phyloP scores from a whole-genome alignment of 2,888 invertebrate species.

The Cephus pygmeus region DNA sequence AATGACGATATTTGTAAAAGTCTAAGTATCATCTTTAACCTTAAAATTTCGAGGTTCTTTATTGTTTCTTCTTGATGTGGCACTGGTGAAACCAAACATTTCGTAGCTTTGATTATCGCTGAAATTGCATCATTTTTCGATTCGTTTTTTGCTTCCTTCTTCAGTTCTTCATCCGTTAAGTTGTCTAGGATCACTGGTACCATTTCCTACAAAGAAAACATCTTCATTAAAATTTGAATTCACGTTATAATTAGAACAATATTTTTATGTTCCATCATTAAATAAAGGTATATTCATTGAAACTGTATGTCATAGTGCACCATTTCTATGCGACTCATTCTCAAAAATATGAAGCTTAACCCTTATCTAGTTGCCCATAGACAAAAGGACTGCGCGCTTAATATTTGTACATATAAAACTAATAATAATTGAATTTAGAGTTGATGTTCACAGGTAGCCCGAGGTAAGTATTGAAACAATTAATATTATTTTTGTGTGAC shows the following conservation, averaged over 20 bases:
- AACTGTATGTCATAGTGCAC: neutral
- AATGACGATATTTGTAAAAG: constrained; percentile 96
- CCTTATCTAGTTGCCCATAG: too few species aligned
- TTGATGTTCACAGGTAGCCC: too few species aligned
- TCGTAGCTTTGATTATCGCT: constrained; percentile 91
- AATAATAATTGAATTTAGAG: too few species aligned
- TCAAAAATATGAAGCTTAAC: too few species aligned
- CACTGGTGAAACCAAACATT: constrained; percentile 87
- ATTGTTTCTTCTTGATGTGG: constrained; percentile 85
- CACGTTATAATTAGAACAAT: too few species aligned
- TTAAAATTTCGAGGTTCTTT: constrained; percentile 89
- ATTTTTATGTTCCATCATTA: too few species aligned
- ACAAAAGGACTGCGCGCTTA: too few species aligned
- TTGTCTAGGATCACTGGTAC: constrained; percentile 91
- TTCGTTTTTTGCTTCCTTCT: constrained; percentile 94
- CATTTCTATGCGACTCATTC: neutral
- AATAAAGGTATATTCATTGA: neutral
- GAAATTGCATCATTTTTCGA: constrained; percentile 96
- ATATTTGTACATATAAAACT: too few species aligned
- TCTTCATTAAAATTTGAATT: neutral
- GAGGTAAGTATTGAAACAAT: too few species aligned
- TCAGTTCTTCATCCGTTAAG: constrained; percentile 94
- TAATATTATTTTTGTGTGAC: too few species aligned
- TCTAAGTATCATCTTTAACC: constrained; percentile 94
- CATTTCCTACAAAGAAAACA: constrained; percentile 76